These are phyloP conservation scores for Callyntrura sp. DNA, from an alignment of 2,888 invertebrate species.

Conservation along the genomic window DNA sequence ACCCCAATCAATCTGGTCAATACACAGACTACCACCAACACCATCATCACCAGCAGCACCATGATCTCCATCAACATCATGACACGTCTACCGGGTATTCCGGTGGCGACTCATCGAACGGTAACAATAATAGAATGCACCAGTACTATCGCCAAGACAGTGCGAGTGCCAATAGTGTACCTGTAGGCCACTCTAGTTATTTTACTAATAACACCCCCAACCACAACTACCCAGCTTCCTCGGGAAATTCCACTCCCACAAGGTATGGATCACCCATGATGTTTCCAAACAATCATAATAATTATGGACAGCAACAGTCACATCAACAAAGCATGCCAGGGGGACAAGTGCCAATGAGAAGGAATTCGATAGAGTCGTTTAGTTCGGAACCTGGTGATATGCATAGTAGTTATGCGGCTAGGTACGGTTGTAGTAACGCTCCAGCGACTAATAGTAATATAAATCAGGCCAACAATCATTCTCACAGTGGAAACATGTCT, in stretches of 20 bases:
- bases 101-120: slow-evolving; percentile 9
- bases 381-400: slow-evolving; percentile 83
- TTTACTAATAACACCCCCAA: slow-evolving; percentile 42
- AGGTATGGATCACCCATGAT: slow-evolving; percentile 70
- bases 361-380: slow-evolving; percentile 83
- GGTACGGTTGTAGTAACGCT: slow-evolving; percentile 76
- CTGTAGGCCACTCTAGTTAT: slow-evolving; percentile 63
- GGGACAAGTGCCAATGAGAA: slow-evolving; percentile 77
- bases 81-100: slow-evolving; percentile 56
- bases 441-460: slow-evolving; percentile 35
- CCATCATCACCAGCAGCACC: slow-evolving; percentile 73
- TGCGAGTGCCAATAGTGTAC: slow-evolving; percentile 75
- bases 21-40: slow-evolving; percentile 70
- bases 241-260: slow-evolving; percentile 57
- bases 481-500: background rate
- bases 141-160: slow-evolving; percentile 68
- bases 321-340: slow-evolving; percentile 37
- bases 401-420: slow-evolving; percentile 77
- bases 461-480: background rate
- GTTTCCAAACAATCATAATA: slow-evolving; percentile 64
- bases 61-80: slow-evolving; percentile 73
- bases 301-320: slow-evolving; percentile 23
- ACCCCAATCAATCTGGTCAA: slow-evolving; percentile 69
- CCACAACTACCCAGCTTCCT: slow-evolving; percentile 39
- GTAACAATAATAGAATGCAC: slow-evolving; percentile 50